phyloP scores from a whole-genome alignment of 2,113 vertebrate species.

The Chamaea fasciata region DNA sequence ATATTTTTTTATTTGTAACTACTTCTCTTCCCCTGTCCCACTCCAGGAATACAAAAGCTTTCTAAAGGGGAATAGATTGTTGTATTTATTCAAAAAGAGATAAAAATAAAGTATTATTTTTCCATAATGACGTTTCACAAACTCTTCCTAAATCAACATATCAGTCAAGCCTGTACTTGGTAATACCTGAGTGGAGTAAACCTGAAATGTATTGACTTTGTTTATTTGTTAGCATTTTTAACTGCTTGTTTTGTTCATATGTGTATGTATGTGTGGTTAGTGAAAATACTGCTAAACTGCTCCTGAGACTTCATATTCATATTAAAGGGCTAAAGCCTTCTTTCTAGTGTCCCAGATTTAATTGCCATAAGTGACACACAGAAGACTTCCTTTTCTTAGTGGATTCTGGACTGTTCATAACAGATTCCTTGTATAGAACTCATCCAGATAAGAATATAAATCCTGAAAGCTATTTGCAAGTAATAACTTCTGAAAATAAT shows the following conservation, averaged over 20 bases:
- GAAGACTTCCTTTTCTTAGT: not conserved
- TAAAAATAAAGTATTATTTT: not conserved
- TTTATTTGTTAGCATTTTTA: not conserved
- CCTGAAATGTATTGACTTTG: not conserved
- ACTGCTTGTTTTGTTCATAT: not conserved
- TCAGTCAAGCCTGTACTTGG: not conserved
- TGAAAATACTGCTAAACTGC: not conserved
- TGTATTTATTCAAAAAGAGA: not conserved
- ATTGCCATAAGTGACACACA: not conserved
- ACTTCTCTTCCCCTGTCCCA: too few species aligned
- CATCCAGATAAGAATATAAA: not conserved
- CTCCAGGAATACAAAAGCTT: not conserved
- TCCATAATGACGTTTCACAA: not conserved
- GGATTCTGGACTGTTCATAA: not conserved
- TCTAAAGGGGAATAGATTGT: not conserved
- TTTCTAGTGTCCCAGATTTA: not conserved
- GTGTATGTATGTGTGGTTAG: not conserved
- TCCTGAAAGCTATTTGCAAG: not conserved
- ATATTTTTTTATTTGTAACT: not conserved
- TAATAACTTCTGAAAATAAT: not conserved
- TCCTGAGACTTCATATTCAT: too few species aligned
- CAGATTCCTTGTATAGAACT: not conserved
- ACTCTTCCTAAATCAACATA: not conserved
- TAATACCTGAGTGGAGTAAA: not conserved
- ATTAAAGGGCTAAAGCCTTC: not conserved